Evolutionary conservation across 2,888 invertebrate genomes (phyloP), one percentile per base, ranked within the genome.

Genomic region (Cephus pulcher): DNA sequence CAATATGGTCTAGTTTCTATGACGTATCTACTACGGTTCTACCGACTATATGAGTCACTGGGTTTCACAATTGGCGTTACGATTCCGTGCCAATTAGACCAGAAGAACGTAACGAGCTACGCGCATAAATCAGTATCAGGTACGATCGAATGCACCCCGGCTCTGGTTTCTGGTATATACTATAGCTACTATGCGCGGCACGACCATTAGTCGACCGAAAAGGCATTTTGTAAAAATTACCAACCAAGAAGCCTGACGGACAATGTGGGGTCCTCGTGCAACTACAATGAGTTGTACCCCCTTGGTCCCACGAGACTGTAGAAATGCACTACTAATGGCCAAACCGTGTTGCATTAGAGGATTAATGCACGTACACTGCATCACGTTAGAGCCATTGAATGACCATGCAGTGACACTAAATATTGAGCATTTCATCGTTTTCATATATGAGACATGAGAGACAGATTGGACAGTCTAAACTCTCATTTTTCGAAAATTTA

Each of bases 291-390:
- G 9, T 74, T 76, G 73, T 79, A 40, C 75, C 56, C 80, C 80
- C 80, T 77, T 77, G 79, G 79, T 87, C 89, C 86, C 88, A 76
- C 74, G 88, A 85, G 89, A 87, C 85, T 84, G 84, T 86, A 87
- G 88, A 89, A 87, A 88, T 88, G 87, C 87, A 86, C 85, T 83
- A 84, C 88, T 89, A 89, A 89, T 89, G 89, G 89, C 85, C 84
- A 81, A 89, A 89, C 85, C 89, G 82, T 89, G 89, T 89, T 88
- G 87, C 88, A 85, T 88, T 87, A 87, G 86, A 85, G 82, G 86
- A 88, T 88, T 88, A 88, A 89, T 88, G 86, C 86, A 84, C 82
- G 80, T 80, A 76, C 71, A 34, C 32, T 71, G 77, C 79, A 23
- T 56, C 56, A 6, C 23, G 56, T 56, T 56, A 56, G 56, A 56